Conservation (phyloP, 2,888 invertebrate species). For the Epinotia ramella region DNA sequence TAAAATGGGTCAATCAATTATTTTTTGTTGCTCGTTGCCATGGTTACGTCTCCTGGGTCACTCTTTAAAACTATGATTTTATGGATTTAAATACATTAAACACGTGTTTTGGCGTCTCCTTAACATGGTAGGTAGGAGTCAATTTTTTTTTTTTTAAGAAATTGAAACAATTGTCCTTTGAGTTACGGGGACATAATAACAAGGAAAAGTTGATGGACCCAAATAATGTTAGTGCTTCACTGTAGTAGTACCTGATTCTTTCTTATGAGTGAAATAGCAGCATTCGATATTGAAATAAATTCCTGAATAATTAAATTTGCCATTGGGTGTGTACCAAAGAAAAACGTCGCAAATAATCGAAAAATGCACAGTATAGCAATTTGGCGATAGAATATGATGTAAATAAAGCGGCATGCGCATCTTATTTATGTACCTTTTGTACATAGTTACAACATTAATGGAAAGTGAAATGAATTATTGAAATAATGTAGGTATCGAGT, state of each 20-base stretch:
- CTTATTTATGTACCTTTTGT: constrained; percentile 27
- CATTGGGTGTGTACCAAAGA: neutral
- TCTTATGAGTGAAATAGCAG: neutral
- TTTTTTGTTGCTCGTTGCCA: too few relatives aligned
- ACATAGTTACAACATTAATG: constrained; percentile 27
- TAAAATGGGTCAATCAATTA: too few relatives aligned
- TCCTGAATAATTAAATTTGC: neutral
- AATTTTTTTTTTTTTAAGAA: too few relatives aligned
- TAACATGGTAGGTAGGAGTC: too few relatives aligned
- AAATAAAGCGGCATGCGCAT: neutral
- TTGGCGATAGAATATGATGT: neutral
- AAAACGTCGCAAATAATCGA: neutral
- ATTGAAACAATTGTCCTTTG: too few relatives aligned
- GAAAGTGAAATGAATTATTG: constrained; percentile 25
- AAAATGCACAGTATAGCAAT: neutral
- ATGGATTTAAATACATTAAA: too few relatives aligned
- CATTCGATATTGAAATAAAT: neutral
- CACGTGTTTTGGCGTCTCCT: too few relatives aligned
- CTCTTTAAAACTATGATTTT: too few relatives aligned
- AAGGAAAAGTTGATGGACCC: too few relatives aligned
- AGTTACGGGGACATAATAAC: too few relatives aligned
- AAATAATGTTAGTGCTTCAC: constrained; percentile 11
- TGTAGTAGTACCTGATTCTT: constrained; percentile 29
- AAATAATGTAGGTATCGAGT: constrained; percentile 51
- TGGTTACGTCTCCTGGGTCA: too few relatives aligned